These are phyloP conservation scores for Nomada fucata DNA, from an alignment of 2,888 invertebrate genomes.

Conservation along the genomic window DNA sequence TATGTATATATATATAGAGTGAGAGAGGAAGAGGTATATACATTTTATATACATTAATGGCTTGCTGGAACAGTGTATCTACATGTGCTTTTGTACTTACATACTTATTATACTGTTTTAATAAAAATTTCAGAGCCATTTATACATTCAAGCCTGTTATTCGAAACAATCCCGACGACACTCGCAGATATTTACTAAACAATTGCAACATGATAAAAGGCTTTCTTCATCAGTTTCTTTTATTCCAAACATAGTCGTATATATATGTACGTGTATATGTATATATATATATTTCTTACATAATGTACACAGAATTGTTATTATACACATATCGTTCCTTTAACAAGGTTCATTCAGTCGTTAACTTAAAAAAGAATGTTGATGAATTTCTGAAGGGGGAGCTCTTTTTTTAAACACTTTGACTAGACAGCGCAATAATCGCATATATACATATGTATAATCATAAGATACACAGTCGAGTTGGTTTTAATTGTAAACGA, in stretches of 20 bases:
- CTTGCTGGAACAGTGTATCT: slow-evolving; percentile 57
- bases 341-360: slow-evolving; percentile 66
- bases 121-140: slow-evolving; percentile 59
- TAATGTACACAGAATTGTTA: slow-evolving; percentile 72
- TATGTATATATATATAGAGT: slow-evolving; percentile 11
- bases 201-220: slow-evolving; percentile 31
- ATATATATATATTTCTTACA: slow-evolving; percentile 67
- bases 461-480: slow-evolving; percentile 54
- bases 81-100: slow-evolving; percentile 68
- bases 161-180: slow-evolving; percentile 5
- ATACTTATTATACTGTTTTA: slow-evolving; percentile 58
- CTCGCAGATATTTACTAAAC: slow-evolving; percentile 10
- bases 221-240: slow-evolving; percentile 59
- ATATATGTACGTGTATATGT: slow-evolving; percentile 23
- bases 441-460: slow-evolving; percentile 62
- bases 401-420: slow-evolving; percentile 47
- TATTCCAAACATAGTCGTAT: slow-evolving; percentile 73
- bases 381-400: slow-evolving; percentile 62
- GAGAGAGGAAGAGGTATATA: slow-evolving; percentile 45
- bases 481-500: slow-evolving; percentile 29
- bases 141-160: slow-evolving; percentile 10
- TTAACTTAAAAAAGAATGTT: slow-evolving; percentile 66
- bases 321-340: slow-evolving; percentile 52
- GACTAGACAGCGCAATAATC: slow-evolving; percentile 66
- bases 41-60: slow-evolving; percentile 67